phyloP scores from a whole-genome alignment of 2,888 invertebrate genomes.

The Ophion ellenae region DNA sequence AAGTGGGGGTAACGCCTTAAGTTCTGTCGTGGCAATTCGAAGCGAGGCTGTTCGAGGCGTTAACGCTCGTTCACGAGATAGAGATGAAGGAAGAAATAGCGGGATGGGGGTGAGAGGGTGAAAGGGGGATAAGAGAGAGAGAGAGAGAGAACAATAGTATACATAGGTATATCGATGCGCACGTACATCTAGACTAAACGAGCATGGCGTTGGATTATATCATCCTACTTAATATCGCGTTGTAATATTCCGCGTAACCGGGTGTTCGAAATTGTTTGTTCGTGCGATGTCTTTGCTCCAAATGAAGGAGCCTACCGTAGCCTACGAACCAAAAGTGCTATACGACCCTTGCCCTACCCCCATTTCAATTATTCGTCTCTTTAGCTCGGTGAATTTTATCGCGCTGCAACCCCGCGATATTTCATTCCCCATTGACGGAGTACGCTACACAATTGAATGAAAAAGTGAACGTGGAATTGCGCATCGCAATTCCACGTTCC shows the following conservation, averaged over 20 bases:
- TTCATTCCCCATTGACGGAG: background rate
- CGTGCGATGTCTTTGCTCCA: slow-evolving; percentile 68
- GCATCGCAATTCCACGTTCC: background rate
- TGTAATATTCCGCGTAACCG: slow-evolving; percentile 81
- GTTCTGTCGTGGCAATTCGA: slow-evolving; percentile 63
- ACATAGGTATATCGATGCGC: background rate
- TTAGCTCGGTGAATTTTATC: background rate
- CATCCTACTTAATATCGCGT: slow-evolving; percentile 81
- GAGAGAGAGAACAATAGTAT: background rate
- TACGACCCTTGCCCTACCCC: background rate
- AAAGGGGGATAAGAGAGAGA: background rate
- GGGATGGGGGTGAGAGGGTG: background rate
- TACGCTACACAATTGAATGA: background rate
- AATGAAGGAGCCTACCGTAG: background rate
- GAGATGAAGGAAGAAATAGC: background rate
- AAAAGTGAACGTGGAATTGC: slow-evolving; percentile 8
- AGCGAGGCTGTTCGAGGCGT: background rate
- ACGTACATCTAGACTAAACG: slow-evolving; percentile 24
- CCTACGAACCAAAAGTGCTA: background rate
- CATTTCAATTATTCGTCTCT: background rate
- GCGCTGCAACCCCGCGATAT: background rate
- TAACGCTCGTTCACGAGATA: slow-evolving; percentile 2
- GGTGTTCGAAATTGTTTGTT: slow-evolving; percentile 81
- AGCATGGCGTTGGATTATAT: slow-evolving; percentile 78
- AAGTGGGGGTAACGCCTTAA: background rate